phyloP scores from a whole-genome alignment of 2,113 vertebrate genomes.

The Rhizomys pruinosus region DNA sequence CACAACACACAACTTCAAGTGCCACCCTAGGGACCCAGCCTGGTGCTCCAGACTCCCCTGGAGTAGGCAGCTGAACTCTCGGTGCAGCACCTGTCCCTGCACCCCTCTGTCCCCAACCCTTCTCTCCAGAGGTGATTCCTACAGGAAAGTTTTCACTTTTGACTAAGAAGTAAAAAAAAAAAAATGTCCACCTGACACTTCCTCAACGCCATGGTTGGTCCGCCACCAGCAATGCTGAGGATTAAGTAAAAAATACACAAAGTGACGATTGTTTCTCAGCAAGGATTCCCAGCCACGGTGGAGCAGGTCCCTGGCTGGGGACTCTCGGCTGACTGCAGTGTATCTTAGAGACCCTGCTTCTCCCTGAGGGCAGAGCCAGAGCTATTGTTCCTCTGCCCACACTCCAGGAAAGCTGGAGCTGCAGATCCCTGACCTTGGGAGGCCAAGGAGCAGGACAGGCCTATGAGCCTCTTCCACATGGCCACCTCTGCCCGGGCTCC shows the following conservation, averaged over 20 bases:
- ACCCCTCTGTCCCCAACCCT: not conserved
- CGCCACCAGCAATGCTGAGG: conserved; percentile 10
- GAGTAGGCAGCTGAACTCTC: not conserved
- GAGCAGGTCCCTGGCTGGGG: fast-evolving
- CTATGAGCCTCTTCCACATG: too few relatives aligned
- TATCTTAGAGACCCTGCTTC: not conserved
- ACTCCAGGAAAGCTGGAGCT: not conserved
- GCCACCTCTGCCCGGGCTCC: fast-evolving
- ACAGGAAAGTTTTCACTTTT: conserved; percentile 50
- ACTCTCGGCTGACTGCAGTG: not conserved
- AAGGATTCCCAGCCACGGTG: fast-evolving
- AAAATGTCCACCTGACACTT: not conserved
- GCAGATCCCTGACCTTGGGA: not conserved
- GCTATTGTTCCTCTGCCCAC: fast-evolving
- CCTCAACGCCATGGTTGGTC: conserved; percentile 42
- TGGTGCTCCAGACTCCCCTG: fast-evolving
- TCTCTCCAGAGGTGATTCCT: not conserved
- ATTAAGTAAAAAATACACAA: not conserved
- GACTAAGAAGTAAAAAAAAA: not conserved
- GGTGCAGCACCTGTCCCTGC: fast-evolving
- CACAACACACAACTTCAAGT: conserved; percentile 25
- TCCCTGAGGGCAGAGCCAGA: too few relatives aligned
- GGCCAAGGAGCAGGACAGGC: not conserved
- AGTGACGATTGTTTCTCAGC: fast-evolving
- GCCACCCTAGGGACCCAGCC: not conserved